Evolutionary conservation across 1,140 invertebrate species (phyloP).

Genomic region (Drosophila fuyamai): DNA sequence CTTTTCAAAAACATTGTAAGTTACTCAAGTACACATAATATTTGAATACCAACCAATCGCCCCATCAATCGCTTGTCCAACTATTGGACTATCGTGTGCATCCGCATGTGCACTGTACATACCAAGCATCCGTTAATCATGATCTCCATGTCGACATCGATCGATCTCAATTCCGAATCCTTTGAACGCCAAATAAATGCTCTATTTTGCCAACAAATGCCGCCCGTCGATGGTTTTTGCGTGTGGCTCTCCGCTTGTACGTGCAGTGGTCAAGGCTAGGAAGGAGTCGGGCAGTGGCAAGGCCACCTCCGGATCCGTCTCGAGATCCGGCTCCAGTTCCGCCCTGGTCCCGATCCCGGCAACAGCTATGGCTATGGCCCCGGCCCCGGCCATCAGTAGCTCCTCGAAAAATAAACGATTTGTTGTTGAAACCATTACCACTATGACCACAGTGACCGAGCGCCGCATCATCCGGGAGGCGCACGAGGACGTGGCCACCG

Average conservation of each 20-base stretch:
- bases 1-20: no score
- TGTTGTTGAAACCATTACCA: slow-evolving; percentile 88
- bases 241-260: neutral
- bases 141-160: slow-evolving; percentile 10
- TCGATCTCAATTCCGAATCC: neutral
- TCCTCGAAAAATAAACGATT: slow-evolving; percentile 86
- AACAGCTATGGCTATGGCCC: no score
- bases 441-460: slow-evolving; percentile 89
- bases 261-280: slow-evolving; percentile 61
- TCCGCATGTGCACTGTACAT: slow-evolving; percentile 6
- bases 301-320: slow-evolving; percentile 13
- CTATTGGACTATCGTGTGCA: slow-evolving; percentile 13
- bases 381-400: slow-evolving; percentile 46
- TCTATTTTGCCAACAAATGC: slow-evolving; percentile 56
- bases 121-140: neutral
- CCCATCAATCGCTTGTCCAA: slow-evolving; percentile 13
- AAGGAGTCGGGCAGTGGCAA: slow-evolving; percentile 57
- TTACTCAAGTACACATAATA: neutral
- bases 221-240: slow-evolving; percentile 12
- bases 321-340: slow-evolving; percentile 6
- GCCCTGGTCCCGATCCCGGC: slow-evolving; percentile 8
- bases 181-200: slow-evolving; percentile 51
- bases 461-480: slow-evolving; percentile 87
- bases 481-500: slow-evolving; percentile 59
- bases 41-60: neutral